phyloP scores from a whole-genome alignment of 2,888 invertebrate species.

The Dasypolia templi region DNA sequence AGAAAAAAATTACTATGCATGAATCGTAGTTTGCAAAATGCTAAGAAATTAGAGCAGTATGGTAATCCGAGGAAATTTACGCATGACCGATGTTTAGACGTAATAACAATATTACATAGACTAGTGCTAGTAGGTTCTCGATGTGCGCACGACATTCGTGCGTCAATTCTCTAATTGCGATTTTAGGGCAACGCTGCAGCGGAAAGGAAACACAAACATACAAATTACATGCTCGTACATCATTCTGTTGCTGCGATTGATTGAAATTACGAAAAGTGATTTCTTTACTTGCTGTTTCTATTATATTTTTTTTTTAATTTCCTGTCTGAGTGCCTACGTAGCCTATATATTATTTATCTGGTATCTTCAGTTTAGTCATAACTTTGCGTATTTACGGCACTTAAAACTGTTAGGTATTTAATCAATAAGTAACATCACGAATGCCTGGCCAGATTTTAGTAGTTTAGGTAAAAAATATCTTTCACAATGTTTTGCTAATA shows the following conservation, averaged over 20 bases:
- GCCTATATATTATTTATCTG: background rate
- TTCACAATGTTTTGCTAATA: background rate
- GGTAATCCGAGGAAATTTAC: conserved; percentile 74
- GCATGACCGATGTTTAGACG: conserved; percentile 64
- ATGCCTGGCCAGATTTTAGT: background rate
- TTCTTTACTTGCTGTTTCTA: conserved; percentile 14
- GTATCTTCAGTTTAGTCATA: background rate
- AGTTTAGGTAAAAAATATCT: background rate
- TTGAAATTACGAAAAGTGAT: conserved; percentile 36
- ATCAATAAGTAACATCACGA: background rate
- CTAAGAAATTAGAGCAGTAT: conserved; percentile 74
- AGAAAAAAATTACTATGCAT: conserved; percentile 43
- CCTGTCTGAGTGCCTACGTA: background rate
- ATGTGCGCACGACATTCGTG: conserved; percentile 39
- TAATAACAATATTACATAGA: conserved; percentile 55
- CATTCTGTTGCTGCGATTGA: conserved; percentile 27
- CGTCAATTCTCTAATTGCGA: conserved; percentile 44
- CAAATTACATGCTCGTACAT: conserved; percentile 29
- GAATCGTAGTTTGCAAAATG: conserved; percentile 62
- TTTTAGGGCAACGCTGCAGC: conserved; percentile 42
- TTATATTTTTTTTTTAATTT: conserved; percentile 2
- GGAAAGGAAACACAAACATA: conserved; percentile 34
- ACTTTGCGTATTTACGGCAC: background rate
- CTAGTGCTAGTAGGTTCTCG: conserved; percentile 1
- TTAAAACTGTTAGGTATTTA: conserved; percentile 4